phyloP scores from a whole-genome alignment of 64 coral and sea anemone genomes.

The Cladopsammia gracilis region DNA sequence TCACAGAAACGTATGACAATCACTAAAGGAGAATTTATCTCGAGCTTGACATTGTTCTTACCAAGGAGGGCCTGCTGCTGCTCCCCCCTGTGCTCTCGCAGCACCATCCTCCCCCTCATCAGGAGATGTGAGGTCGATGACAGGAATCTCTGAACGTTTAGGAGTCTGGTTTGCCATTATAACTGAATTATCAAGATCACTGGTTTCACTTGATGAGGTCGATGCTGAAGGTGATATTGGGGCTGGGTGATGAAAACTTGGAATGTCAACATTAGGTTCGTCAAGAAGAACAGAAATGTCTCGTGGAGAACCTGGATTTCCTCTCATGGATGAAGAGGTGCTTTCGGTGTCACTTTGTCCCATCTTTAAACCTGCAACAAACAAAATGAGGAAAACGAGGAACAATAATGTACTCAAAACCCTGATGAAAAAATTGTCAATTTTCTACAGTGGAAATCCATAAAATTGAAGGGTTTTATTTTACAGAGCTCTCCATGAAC shows the following conservation, averaged over 20 bases:
- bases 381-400: neutral
- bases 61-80: neutral
- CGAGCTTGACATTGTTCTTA: neutral
- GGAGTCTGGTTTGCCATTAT: constrained; percentile 51
- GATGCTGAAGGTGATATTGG: constrained; percentile 66
- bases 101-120: constrained; percentile 29
- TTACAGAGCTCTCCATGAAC: too few species aligned
- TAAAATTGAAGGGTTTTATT: too few species aligned
- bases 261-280: constrained; percentile 26
- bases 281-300: constrained; percentile 68
- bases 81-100: constrained; percentile 11
- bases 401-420: too few species aligned
- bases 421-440: too few species aligned
- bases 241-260: constrained; percentile 28
- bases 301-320: constrained; percentile 75
- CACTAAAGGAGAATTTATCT: neutral
- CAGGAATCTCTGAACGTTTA: constrained; percentile 60
- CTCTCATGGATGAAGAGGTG: constrained; percentile 73
- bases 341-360: constrained; percentile 84
- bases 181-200: constrained; percentile 62
- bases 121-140: constrained; percentile 71
- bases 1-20: too few species aligned
- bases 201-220: constrained; percentile 78
- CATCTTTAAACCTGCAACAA: constrained; percentile 34
- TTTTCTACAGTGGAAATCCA: too few species aligned